phyloP scores from a whole-genome alignment of 2,888 invertebrate genomes.

The Zaprionus bogoriensis region DNA sequence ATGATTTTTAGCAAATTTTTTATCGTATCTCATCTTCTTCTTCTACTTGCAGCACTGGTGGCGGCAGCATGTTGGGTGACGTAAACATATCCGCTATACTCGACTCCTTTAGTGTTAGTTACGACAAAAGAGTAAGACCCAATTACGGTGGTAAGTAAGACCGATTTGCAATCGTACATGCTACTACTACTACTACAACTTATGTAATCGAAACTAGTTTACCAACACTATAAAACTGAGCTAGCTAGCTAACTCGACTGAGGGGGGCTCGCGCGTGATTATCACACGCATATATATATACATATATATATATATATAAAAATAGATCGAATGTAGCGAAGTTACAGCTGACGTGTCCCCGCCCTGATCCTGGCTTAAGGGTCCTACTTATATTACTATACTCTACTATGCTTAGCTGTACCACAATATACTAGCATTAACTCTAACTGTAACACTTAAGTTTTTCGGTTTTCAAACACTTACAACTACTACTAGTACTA shows the following conservation, averaged over 20 bases:
- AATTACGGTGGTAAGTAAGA: slow-evolving; percentile 96
- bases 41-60: slow-evolving; percentile 79
- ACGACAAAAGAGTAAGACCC: slow-evolving; percentile 99
- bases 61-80: slow-evolving; percentile 92
- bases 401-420: not conserved
- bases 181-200: not conserved
- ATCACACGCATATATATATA: too few species aligned
- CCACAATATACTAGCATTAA: not conserved
- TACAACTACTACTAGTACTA: too few species aligned
- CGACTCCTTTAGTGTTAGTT: slow-evolving; percentile 97
- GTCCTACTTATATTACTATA: not conserved
- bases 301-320: too few species aligned
- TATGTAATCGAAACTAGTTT: slow-evolving; percentile 1
- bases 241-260: slow-evolving; percentile 41
- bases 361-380: too few species aligned
- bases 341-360: not conserved
- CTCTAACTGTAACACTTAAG: not conserved
- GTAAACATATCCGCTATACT: slow-evolving; percentile 97
- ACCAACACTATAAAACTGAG: slow-evolving; percentile 36
- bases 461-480: not conserved
- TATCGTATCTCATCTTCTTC: not conserved
- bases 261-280: too few species aligned
- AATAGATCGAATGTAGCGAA: slow-evolving; percentile 20
- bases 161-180: slow-evolving; percentile 18
- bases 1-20: not conserved